Base-by-base conservation (phyloP, 2,888 invertebrate species). In the Drosophila melanosoma region DNA sequence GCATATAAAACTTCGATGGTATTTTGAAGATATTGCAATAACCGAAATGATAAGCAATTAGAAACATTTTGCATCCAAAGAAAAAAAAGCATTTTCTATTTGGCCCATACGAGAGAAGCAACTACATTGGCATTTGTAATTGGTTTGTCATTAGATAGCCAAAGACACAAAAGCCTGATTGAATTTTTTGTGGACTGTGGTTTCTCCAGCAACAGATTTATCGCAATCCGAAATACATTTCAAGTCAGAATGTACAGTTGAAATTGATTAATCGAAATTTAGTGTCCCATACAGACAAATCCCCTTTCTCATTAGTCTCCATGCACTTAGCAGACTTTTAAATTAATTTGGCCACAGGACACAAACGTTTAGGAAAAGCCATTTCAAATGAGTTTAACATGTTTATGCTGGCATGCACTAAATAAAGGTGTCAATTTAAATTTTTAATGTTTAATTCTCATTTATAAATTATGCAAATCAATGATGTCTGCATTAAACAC, bases 111-210 rank as follows among this genome's bases (percentile, higher is more conserved):
- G 35, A 35, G 23, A 35, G 15, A 12, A 2, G 26, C 11, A 36
- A 11, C 17, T 36, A 17, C 11, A 8, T 36, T 38, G 1, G 36
- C n/a, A 26, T 26, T 12, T 26, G 26, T 36, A 38, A 54, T 54
- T 54, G 6, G 26, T 54, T 38, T 54, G 54, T 23, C 26, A 56
- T 56, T 69, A 40, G 20, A 48, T 10, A 45, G 51, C 8, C 32
- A 26, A 61, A 69, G 38, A 40, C 54, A 54, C 67, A 65, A 35
- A 12, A 67, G 61, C 32, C 61, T 58, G 66, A 83, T 81, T 74
- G 66, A 70, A 45, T 65, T 66, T 62, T 66, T 58, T 56, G 12
- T 29, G 15, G 3, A 3, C 48, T 76, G 73, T 57, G 70, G 65
- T 58, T 68, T 56, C 12, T 60, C 20, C 57, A 38, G 48, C 40